Base-by-base conservation (phyloP, 2,888 invertebrate species). In the Andrena marginata region DNA sequence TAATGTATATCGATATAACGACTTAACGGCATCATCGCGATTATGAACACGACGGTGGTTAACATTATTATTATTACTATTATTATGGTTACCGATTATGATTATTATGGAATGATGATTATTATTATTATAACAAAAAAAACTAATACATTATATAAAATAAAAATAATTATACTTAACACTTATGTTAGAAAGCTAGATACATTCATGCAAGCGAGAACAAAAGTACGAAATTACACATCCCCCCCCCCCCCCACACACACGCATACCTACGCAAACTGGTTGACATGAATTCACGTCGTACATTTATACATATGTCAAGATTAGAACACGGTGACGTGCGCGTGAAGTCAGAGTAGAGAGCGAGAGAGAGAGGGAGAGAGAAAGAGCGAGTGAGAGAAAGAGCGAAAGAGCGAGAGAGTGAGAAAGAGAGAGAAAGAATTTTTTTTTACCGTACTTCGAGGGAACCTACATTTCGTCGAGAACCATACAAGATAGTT, bases 151-250 rank as follows among this genome's bases (percentile, higher is more conserved):
- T 89, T 91, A 90, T 89, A 90, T 87, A 88, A 89, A 89, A 89
- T 87, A 90, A 90, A 89, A 85, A 84, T 91, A 91, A 92, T 91
- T 90, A 91, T 89, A 91, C 90, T 88, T 90, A 90, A 90, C 89
- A 91, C 87, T 91, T 93, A 92, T 90, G 90, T 93, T 92, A 93
- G 92, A 92, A 91, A 91, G 91, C 92, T 93, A 93, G 92, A 92
- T 90, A 89, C 85, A 87, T 85, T 86, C 84, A 84, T 69, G 82
- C 80, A 82, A 80, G 78, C 77, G 85, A 84, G 82, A 85, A 85
- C 63, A 63, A 63, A 78, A 26, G 72, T 63, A 71, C 49, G 35
- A 63, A 42, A 54, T 59, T 56, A 71, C 62, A 26, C 65, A 42
- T 35, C 70, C 71, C 80, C 80, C 65, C 68, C 54, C 64, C 80